Evolutionary conservation across 2,888 invertebrate genomes (phyloP), one percentile per base, ranked within the genome.

Genomic region (Drosophila histrio): DNA sequence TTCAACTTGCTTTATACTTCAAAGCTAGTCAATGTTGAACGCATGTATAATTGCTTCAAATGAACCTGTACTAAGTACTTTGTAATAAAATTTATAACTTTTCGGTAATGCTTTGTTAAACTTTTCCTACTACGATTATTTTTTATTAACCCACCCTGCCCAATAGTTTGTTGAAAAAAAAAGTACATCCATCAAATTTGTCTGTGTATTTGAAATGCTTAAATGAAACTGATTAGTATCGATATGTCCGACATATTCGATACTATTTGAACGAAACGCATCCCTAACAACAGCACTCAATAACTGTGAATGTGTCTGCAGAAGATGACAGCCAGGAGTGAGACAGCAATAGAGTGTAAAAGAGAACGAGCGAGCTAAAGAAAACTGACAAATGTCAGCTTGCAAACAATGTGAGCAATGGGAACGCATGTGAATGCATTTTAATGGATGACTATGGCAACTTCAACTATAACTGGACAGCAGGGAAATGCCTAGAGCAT

Each of bases 381-480:
- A 28, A 24, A 39, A 32, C 39, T 54, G 56, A 30, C 47, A 59
- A 54, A 38, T 57, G 54, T 49, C 68, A 61, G 56, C 28, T 46
- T 43, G 38, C 71, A 64, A 78, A 81, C 76, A 82, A 72, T 71
- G 63, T 32, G 9, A 53, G 38, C 38, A 44, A 38, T 58, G 32
- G 24, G 47, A 85, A 65, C 53, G 62, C 58, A 58, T 71, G 15
- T 74, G 69, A 72, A 80, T 75, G 83, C 79, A 79, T 63, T 79
- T 82, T 79, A 79, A 82, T 79, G 77, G 63, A 54, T 32, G 57
- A 13, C 32, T 38, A 28, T 47, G 13, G 49, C 28, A 58, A 53
- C 52, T 59, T 44, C 30, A 28, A 13, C 39, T 32, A 32, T 41
- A 47, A 52, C 44, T 32, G 41, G 30, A 34, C 54, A 11, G 26